Conservation (phyloP, 2,888 invertebrate genomes). For the Pollenia angustigena region DNA sequence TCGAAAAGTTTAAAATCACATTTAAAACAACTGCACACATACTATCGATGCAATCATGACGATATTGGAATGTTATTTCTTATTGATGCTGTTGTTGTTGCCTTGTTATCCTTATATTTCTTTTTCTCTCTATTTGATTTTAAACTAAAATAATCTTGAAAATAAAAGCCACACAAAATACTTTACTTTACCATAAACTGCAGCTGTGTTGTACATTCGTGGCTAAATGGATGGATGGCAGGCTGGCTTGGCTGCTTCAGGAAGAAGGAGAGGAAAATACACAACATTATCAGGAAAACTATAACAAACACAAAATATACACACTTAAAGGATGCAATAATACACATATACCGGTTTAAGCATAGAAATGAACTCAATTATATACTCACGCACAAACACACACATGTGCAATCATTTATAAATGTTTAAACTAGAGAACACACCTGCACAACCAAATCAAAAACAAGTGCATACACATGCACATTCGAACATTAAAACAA, state of each 20-base stretch:
- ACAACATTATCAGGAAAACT: constrained; percentile 61
- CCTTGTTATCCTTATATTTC: constrained; percentile 14
- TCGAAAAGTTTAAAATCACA: constrained; percentile 67
- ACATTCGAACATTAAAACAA: constrained; percentile 6
- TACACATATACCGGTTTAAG: constrained; percentile 9
- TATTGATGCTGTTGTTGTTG: constrained; percentile 42
- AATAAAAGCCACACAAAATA: constrained; percentile 63
- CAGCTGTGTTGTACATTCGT: constrained; percentile 62
- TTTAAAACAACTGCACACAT: constrained; percentile 66
- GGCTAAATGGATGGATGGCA: constrained; percentile 32
- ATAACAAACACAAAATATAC: constrained; percentile 64
- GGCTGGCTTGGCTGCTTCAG: not conserved
- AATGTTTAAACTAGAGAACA: constrained; percentile 24
- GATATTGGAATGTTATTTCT: constrained; percentile 58
- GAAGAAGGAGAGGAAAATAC: constrained; percentile 28
- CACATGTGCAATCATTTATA: not conserved
- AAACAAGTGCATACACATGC: not conserved
- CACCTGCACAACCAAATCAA: not conserved
- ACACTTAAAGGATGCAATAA: constrained; percentile 49
- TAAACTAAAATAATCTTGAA: constrained; percentile 29
- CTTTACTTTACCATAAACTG: constrained; percentile 66
- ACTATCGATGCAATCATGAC: constrained; percentile 65
- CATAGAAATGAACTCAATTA: constrained; percentile 26
- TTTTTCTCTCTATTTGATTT: constrained; percentile 24
- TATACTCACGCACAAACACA: not conserved